Evolutionary conservation across 2,888 invertebrate species (phyloP).

Genomic region (Eupithecia abbreviata): DNA sequence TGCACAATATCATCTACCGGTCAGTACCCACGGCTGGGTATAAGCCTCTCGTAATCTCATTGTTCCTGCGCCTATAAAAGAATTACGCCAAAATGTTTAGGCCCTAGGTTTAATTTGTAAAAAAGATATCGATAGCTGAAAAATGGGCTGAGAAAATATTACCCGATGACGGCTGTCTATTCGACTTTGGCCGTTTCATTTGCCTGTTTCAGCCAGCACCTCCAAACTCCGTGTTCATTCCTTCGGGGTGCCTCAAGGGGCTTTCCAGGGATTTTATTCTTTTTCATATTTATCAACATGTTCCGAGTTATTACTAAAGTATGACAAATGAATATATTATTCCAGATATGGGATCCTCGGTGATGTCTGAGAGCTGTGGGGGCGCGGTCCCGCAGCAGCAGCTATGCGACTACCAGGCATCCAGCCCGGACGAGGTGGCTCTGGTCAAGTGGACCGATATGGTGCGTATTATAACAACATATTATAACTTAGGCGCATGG

Average conservation of each 20-base stretch:
- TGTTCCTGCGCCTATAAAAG: too few species aligned
- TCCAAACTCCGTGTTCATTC: background rate
- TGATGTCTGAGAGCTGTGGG: slow-evolving; percentile 78
- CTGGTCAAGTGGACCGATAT: slow-evolving; percentile 95
- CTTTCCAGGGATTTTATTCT: background rate
- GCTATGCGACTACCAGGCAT: slow-evolving; percentile 87
- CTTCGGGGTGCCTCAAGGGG: background rate
- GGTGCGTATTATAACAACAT: slow-evolving; percentile 67
- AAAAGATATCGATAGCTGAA: too few species aligned
- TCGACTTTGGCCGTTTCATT: too few species aligned
- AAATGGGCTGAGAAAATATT: too few species aligned
- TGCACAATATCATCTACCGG: too few species aligned
- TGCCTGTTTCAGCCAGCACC: background rate
- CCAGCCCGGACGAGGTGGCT: slow-evolving; percentile 97
- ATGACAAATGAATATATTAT: background rate
- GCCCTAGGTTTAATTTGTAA: too few species aligned
- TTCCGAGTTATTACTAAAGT: background rate
- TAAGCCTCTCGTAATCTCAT: too few species aligned
- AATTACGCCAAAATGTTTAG: too few species aligned
- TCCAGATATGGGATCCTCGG: slow-evolving; percentile 76
- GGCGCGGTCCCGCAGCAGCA: slow-evolving; percentile 80
- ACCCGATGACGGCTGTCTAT: too few species aligned
- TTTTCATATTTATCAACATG: background rate
- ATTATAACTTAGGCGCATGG: too few species aligned
- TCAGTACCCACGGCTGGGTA: too few species aligned